Conservation (phyloP, 2,113 vertebrate species). For the Sitta europaea region DNA sequence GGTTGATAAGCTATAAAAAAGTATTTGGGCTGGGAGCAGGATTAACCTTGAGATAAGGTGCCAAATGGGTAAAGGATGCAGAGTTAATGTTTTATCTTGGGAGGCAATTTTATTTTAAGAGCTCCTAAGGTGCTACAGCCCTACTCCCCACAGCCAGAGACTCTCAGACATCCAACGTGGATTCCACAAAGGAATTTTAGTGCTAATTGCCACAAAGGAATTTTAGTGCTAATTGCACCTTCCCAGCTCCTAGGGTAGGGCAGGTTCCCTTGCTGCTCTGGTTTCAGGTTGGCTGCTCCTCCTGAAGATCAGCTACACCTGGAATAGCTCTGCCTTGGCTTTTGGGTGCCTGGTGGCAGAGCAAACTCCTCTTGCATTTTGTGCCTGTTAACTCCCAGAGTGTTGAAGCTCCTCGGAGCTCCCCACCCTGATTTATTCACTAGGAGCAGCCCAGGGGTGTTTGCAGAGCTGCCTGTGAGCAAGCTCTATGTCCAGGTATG, state of each 20-base stretch:
- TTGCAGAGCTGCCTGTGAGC: background rate
- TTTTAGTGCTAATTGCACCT: background rate
- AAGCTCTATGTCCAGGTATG: background rate
- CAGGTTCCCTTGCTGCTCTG: background rate
- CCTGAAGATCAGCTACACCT: background rate
- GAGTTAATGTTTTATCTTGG: background rate
- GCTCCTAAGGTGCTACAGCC: background rate
- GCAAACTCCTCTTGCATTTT: background rate
- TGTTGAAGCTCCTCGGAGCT: background rate
- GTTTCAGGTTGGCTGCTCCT: background rate
- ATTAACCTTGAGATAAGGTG: background rate
- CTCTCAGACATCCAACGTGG: background rate
- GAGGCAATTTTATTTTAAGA: background rate
- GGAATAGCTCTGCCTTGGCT: background rate
- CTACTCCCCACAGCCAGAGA: background rate
- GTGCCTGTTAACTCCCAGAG: background rate
- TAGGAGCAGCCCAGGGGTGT: background rate
- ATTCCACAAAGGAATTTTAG: background rate
- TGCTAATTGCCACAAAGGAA: background rate
- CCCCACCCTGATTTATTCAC: background rate
- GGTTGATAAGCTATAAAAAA: background rate
- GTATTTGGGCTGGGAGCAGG: background rate
- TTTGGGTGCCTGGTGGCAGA: background rate
- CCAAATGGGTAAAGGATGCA: background rate
- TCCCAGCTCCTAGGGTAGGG: background rate